phyloP scores from a whole-genome alignment of 1,140 invertebrate species.

The Drosophila varians region DNA sequence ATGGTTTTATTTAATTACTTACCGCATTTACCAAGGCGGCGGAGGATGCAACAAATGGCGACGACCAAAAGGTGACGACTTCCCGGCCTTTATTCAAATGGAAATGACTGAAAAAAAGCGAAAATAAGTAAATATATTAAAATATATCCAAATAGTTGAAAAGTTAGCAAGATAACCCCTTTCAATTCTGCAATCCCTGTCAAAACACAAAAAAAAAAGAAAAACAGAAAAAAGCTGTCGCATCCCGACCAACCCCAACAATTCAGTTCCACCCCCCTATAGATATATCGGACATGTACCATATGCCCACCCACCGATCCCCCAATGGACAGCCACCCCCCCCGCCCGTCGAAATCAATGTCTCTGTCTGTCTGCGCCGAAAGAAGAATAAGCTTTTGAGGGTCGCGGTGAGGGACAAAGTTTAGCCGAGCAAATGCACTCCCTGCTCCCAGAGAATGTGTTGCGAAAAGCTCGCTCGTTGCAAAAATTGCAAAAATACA shows the following conservation, averaged over 20 bases:
- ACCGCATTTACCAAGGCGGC: slow-evolving; percentile 51
- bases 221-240: neutral
- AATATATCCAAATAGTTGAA: too few species aligned
- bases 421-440: slow-evolving; percentile 22
- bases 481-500: slow-evolving; percentile 31
- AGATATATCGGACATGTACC: neutral
- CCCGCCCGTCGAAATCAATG: slow-evolving; percentile 58
- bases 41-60: slow-evolving; percentile 36
- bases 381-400: slow-evolving; percentile 63
- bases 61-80: slow-evolving; percentile 1
- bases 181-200: neutral
- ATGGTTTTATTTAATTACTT: slow-evolving; percentile 26
- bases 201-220: neutral
- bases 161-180: too few species aligned
- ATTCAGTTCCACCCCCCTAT: neutral
- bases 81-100: slow-evolving; percentile 41
- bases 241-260: neutral
- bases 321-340: too few species aligned
- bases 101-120: slow-evolving; percentile 43
- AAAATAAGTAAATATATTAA: neutral
- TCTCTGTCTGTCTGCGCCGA: slow-evolving; percentile 47
- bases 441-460: neutral
- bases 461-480: slow-evolving; percentile 39
- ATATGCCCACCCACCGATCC: neutral
- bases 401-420: slow-evolving; percentile 73